These are phyloP conservation scores for Drosophila sordidula DNA, from an alignment of 2,888 invertebrate species.

Conservation along the genomic window DNA sequence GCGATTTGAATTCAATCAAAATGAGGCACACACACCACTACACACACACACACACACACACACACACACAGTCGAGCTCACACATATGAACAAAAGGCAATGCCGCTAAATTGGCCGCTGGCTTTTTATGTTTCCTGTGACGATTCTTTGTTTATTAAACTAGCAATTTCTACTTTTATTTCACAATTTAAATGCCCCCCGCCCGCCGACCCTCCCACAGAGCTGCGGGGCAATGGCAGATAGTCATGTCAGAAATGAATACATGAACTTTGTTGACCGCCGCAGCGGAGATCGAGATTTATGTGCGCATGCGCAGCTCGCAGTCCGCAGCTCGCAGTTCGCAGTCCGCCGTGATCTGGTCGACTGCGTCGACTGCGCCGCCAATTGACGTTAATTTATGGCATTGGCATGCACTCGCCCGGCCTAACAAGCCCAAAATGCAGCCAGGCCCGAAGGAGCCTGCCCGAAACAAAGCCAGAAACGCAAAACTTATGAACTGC, in stretches of 20 bases:
- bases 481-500: slow-evolving; percentile 74
- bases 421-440: slow-evolving; percentile 66
- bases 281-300: slow-evolving; percentile 73
- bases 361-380: slow-evolving; percentile 31
- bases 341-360: slow-evolving; percentile 40
- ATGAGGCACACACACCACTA: slow-evolving; percentile 53
- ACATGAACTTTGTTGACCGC: slow-evolving; percentile 78
- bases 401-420: slow-evolving; percentile 67
- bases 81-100: slow-evolving; percentile 44
- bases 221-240: slow-evolving; percentile 26
- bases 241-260: slow-evolving; percentile 79
- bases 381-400: slow-evolving; percentile 82
- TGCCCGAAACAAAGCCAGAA: slow-evolving; percentile 39
- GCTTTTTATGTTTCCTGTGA: slow-evolving; percentile 77
- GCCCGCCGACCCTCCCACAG: neutral
- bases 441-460: slow-evolving; percentile 31
- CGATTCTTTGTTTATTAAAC: slow-evolving; percentile 67
- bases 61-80: slow-evolving; percentile 2
- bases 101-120: slow-evolving; percentile 76
- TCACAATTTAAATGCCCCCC: slow-evolving; percentile 69
- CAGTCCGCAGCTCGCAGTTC: slow-evolving; percentile 3
- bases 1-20: slow-evolving; percentile 84
- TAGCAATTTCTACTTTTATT: slow-evolving; percentile 79
- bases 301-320: slow-evolving; percentile 73
- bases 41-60: slow-evolving; percentile 4